Conservation (phyloP, 2,888 invertebrate genomes). For the Sesamia inferens region DNA sequence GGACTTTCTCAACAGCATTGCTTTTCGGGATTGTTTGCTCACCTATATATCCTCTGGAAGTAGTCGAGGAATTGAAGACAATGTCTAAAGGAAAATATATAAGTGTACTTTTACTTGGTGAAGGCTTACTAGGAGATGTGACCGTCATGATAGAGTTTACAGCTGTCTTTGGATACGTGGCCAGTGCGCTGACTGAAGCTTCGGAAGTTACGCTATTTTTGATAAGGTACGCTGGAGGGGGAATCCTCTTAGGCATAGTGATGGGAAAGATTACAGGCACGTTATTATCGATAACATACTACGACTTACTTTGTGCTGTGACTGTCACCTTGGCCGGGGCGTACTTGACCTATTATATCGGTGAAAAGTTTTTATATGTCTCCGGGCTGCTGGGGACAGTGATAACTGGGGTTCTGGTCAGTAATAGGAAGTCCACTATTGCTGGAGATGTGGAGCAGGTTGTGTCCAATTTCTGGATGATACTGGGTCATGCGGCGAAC, state of each 20-base stretch:
- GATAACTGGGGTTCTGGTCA: conserved; percentile 81
- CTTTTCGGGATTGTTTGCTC: conserved; percentile 83
- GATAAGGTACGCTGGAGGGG: conserved; percentile 81
- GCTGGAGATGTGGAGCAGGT: conserved; percentile 83
- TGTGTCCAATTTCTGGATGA: conserved; percentile 79
- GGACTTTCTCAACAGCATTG: conserved; percentile 79
- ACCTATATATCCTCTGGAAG: conserved; percentile 84
- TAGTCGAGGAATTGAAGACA: conserved; percentile 79
- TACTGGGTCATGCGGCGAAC: conserved; percentile 83
- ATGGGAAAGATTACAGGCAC: conserved; percentile 80
- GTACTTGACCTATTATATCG: conserved; percentile 83
- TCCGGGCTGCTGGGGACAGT: conserved; percentile 82
- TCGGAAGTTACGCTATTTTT: conserved; percentile 80
- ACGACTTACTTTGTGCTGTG: conserved; percentile 81
- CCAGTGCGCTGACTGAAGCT: conserved; percentile 74
- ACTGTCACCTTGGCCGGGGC: conserved; percentile 81
- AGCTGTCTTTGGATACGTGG: conserved; percentile 79
- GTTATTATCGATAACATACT: conserved; percentile 80
- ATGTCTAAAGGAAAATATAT: conserved; percentile 83
- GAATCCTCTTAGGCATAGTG: conserved; percentile 79
- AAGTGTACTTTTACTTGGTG: conserved; percentile 81
- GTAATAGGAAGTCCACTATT: conserved; percentile 80
- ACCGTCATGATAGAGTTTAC: conserved; percentile 85
- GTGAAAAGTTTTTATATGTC: conserved; percentile 84
- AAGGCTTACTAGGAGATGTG: conserved; percentile 84